phyloP scores from a whole-genome alignment of 2,888 invertebrate genomes.

The Geophilus truncorum region DNA sequence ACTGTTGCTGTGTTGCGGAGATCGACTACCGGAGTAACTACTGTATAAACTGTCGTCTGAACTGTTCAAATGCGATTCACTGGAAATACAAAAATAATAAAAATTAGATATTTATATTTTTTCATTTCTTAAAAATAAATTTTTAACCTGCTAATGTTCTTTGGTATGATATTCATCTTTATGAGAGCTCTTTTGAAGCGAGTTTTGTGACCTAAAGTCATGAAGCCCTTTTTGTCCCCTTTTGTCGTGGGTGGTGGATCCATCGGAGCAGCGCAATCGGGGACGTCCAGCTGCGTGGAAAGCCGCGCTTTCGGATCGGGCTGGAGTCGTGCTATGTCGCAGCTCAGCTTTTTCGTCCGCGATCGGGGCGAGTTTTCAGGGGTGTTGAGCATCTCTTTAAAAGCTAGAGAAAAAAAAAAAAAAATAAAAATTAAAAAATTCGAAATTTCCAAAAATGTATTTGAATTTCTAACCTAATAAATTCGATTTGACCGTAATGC shows the following conservation, averaged over 20 bases:
- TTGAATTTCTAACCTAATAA: slow-evolving; percentile 61
- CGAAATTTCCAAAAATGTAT: not conserved
- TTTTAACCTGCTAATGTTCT: slow-evolving; percentile 42
- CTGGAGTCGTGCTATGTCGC: slow-evolving; percentile 63
- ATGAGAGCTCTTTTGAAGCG: slow-evolving; percentile 81
- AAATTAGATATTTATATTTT: too few relatives aligned
- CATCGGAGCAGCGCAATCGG: slow-evolving; percentile 40
- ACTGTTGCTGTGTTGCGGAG: slow-evolving; percentile 35
- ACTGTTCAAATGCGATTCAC: slow-evolving; percentile 41
- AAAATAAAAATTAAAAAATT: not conserved
- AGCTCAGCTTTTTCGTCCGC: slow-evolving; percentile 57
- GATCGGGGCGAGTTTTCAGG: slow-evolving; percentile 77
- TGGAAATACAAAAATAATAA: too few relatives aligned
- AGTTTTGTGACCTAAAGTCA: slow-evolving; percentile 82
- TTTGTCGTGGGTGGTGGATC: slow-evolving; percentile 48
- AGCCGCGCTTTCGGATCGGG: slow-evolving; percentile 67
- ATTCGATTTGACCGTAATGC: slow-evolving; percentile 95
- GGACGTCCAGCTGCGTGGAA: slow-evolving; percentile 65
- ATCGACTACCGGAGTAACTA: slow-evolving; percentile 36
- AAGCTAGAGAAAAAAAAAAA: too few relatives aligned
- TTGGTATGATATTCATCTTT: slow-evolving; percentile 63
- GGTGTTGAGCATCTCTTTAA: slow-evolving; percentile 65
- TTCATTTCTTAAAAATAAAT: slow-evolving; percentile 15
- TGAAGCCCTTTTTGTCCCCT: slow-evolving; percentile 57
- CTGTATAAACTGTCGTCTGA: slow-evolving; percentile 41